Conservation (phyloP, 2,888 invertebrate genomes). For the Trileptium ribeirensis region DNA sequence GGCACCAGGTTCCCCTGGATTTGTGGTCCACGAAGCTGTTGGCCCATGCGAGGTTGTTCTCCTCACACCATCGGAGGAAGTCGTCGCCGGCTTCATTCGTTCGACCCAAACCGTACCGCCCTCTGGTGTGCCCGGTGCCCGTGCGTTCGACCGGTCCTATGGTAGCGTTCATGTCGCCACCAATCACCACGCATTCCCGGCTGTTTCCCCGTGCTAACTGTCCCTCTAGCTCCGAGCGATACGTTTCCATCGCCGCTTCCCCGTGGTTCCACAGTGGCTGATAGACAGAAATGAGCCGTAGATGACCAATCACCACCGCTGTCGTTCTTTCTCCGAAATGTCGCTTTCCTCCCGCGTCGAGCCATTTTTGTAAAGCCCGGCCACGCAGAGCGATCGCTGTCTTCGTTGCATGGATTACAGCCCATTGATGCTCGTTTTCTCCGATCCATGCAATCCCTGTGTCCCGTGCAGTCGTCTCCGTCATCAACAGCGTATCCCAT, state of each 20-base stretch:
- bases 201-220: background rate
- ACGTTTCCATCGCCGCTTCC: background rate
- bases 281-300: no score
- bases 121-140: background rate
- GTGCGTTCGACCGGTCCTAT: background rate
- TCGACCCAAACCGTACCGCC: background rate
- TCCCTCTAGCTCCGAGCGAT: background rate
- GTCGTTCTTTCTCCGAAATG: no score
- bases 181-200: background rate
- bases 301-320: no score
- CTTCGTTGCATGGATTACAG: no score
- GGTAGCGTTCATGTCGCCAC: background rate
- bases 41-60: background rate
- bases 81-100: background rate
- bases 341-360: no score
- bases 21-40: no score
- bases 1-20: background rate
- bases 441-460: no score
- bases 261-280: conserved; percentile 5
- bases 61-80: background rate
- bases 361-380: no score
- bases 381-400: no score
- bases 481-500: no score
- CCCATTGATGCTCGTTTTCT: no score
- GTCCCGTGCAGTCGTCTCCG: no score